Base-by-base conservation (phyloP, 2,113 vertebrate species). In the Zosterops borbonicus region DNA sequence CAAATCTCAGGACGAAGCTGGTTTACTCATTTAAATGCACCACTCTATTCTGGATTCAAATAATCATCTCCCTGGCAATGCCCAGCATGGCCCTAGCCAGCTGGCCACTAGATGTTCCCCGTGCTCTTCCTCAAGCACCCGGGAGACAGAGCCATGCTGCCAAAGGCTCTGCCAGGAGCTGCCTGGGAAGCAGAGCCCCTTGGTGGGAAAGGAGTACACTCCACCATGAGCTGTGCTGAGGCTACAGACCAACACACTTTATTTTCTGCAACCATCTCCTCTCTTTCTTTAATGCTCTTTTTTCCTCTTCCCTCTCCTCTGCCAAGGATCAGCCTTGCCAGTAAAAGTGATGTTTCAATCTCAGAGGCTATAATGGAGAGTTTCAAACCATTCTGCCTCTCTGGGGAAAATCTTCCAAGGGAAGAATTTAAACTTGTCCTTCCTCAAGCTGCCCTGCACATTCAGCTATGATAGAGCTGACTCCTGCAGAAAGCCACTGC, bases 61-160 rank as follows among this genome's bases (percentile, higher is more conserved):
- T 33, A 49, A 88, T 3, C 28, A 83, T 69, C 64, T 81, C 58
- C 81, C 68, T 81, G 73, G 88, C 82, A 84, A 68, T 75, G 65
- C 82, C 50, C 41, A 29, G 69, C 5, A 24, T 15, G 69, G 63
- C 47, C 28, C 44, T n/a, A 71, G 81, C 89, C 86, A 88, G 81
- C 75, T 89, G 95, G 83, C 96, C 97, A 89, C 97, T 97, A 95
- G 97, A 89, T 97, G 97, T n/a, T 97, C 94, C 96, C 86, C 93
- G 58, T 87, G 83, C 58, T 85, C 94, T 91, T 90, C 73, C 44
- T 58, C 59, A 56, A 78, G 89, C 35, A 58, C 46, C 39, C 67
- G 9, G 29, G 71, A 89, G 68, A 24, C 52, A 39, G 14, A 35
- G 31, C 59, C 5, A 2, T 1, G 4, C 55, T 83, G 68, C 71